Conservation (phyloP, 2,888 invertebrate species). For the Polydrusus cervinus region DNA sequence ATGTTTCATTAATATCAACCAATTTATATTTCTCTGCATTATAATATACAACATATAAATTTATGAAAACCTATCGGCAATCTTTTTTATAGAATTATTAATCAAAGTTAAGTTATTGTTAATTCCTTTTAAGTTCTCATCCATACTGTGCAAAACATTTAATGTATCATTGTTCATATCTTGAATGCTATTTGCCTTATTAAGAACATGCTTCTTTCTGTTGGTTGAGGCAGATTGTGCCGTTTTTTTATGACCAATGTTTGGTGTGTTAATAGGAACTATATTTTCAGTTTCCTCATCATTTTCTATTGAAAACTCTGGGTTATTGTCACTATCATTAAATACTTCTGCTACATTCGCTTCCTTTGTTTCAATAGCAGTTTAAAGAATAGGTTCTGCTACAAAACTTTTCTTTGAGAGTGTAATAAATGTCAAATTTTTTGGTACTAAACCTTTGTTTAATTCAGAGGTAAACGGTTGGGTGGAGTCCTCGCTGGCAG, state of each 20-base stretch:
- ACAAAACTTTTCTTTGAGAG: neutral
- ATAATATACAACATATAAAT: too few relatives aligned
- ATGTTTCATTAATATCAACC: too few relatives aligned
- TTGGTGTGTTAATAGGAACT: neutral
- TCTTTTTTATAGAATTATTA: too few relatives aligned
- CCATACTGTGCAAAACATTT: too few relatives aligned
- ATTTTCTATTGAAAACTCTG: neutral
- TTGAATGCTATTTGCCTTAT: too few relatives aligned
- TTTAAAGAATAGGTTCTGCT: neutral
- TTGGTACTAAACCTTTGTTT: neutral
- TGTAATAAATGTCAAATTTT: neutral
- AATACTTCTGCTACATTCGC: neutral
- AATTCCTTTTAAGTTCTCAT: too few relatives aligned
- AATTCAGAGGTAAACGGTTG: neutral
- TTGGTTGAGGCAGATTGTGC: constrained; percentile 1
- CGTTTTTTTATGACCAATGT: neutral
- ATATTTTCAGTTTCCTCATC: neutral
- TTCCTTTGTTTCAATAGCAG: neutral
- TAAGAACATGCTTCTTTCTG: neutral
- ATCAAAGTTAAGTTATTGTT: too few relatives aligned
- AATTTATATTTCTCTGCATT: too few relatives aligned
- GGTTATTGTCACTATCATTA: neutral
- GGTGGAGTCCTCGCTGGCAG: neutral
- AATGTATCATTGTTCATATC: too few relatives aligned
- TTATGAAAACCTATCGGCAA: too few relatives aligned